A percentile compares a stretch with the other conserved stretches of the same genome.
These are phyloP conservation scores for Patella ulyssiponensis DNA, from an alignment of 2,888 invertebrate species.

Conservation along the genomic window DNA sequence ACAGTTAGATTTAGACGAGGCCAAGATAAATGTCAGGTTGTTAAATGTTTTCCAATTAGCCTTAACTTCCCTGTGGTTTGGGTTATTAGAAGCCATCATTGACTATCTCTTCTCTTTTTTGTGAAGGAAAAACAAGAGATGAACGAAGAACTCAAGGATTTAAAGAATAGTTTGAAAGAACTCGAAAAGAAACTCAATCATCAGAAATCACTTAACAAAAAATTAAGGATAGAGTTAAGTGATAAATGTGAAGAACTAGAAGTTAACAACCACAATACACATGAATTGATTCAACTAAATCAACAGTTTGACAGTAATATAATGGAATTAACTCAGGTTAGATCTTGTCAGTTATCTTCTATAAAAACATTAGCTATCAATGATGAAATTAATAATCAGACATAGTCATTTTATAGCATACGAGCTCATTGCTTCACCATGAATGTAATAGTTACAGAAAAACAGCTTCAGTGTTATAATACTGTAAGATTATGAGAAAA, in stretches of 20 bases:
- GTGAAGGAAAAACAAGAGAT: slow-evolving; percentile 30
- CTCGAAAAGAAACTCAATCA: slow-evolving; percentile 20
- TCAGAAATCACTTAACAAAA: slow-evolving; percentile 16
- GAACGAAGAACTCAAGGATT: slow-evolving; percentile 36
- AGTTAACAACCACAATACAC: slow-evolving; percentile 48
- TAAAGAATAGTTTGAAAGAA: slow-evolving; percentile 34
- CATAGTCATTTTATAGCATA: too few species aligned
- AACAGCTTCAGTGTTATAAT: too few species aligned
- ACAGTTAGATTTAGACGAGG: not conserved
- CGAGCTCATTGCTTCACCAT: too few species aligned
- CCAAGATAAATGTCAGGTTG: not conserved
- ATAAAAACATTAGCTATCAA: slow-evolving; percentile 5
- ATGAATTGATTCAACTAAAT: slow-evolving; percentile 40
- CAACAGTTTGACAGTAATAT: too few species aligned
- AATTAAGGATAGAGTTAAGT: slow-evolving; percentile 22
- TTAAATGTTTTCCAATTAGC: not conserved
- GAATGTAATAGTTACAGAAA: too few species aligned
- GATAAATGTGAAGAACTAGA: slow-evolving; percentile 38
- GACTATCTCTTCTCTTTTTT: not conserved
- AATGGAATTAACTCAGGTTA: too few species aligned
- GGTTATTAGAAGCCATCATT: not conserved
- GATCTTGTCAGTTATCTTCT: not conserved
- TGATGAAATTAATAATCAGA: not conserved
- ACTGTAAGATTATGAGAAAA: too few species aligned
- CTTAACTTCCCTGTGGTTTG: not conserved